Evolutionary conservation across 2,113 vertebrate species (phyloP), one percentile per base, ranked within the genome.

Genomic region (Orycteropus afer): DNA sequence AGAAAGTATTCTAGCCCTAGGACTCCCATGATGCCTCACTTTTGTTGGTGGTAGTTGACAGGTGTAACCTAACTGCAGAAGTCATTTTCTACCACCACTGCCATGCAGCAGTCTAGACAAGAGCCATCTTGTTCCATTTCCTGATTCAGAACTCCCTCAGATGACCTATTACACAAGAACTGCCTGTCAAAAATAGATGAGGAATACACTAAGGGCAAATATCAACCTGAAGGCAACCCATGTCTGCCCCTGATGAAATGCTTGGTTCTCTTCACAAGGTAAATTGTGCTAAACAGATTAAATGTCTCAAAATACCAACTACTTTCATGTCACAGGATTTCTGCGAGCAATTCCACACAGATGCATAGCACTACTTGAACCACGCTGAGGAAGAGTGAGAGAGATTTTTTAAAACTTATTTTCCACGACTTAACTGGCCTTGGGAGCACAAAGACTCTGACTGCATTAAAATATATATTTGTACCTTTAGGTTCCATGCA

Each of bases 401-500:
- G 83, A 40, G 5, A 45, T 59, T 86, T 74, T 74, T 34, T 40
- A 32, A 63, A 23, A 59, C 20, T 23, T 59, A 22, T 59, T 91
- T 96, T 25, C 20, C 20, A 4, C 67, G 53, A 95, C 93, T 93
- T 57, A 76, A 90, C 32, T 34, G 17, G 47, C 81, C 71, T 84
- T 73, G 8, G 55, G 42, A 89, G 89, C 29, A 61, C 8, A 1
- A 96, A 81, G 29, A 37, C 51, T 85, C 53, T 61, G 17, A 77
- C 61, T 85, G 32, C 27, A 53, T 82, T 71, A 53, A 91, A 92
- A 83, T 83, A 42, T 96, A 93, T 53, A 90, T 42, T 34, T 78
- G n/a, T 18, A 71, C 63, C 83, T 92, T 94, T 15, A 51, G 25
- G 27, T 17, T 67, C 17, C 40, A 2, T 3, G 12, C 1, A 32